A percentile compares a stretch with the other conserved stretches of the same genome.
phyloP scores from a whole-genome alignment of 1,140 invertebrate species.

The Stratiolaelaps scimitus region DNA sequence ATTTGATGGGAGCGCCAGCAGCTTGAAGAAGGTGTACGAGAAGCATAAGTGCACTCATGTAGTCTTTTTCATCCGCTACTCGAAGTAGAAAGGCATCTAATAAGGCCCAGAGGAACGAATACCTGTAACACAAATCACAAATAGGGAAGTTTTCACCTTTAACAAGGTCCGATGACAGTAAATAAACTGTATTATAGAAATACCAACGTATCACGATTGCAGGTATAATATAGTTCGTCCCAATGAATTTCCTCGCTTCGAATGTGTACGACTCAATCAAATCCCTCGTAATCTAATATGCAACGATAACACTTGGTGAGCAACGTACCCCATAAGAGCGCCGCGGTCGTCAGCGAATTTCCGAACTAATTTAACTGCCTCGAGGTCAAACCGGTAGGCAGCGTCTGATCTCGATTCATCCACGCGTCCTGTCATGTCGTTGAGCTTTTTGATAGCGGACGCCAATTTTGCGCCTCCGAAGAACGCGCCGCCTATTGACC shows the following conservation, averaged over 20 bases:
- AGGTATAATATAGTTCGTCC: too few relatives aligned
- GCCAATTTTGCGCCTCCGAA: slow-evolving; percentile 1
- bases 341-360: not conserved
- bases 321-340: not conserved
- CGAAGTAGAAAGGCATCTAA: slow-evolving; percentile 18
- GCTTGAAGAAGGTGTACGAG: slow-evolving; percentile 11
- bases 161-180: too few relatives aligned
- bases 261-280: too few relatives aligned
- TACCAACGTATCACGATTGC: too few relatives aligned
- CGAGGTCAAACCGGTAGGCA: not conserved
- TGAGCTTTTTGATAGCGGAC: slow-evolving; percentile 14
- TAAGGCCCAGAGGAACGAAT: slow-evolving; percentile 3
- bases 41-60: not conserved
- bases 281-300: too few relatives aligned
- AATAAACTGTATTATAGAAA: too few relatives aligned
- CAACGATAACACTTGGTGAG: too few relatives aligned
- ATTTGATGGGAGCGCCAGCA: slow-evolving; percentile 9
- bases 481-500: not conserved
- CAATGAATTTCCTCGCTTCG: too few relatives aligned
- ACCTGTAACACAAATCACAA: not conserved
- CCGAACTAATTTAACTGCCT: not conserved
- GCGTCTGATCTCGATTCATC: not conserved
- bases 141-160: too few relatives aligned
- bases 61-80: not conserved
- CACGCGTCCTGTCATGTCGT: not conserved